phyloP scores from a whole-genome alignment of 2,113 vertebrate species.

The Poeciliopsis retropinna region DNA sequence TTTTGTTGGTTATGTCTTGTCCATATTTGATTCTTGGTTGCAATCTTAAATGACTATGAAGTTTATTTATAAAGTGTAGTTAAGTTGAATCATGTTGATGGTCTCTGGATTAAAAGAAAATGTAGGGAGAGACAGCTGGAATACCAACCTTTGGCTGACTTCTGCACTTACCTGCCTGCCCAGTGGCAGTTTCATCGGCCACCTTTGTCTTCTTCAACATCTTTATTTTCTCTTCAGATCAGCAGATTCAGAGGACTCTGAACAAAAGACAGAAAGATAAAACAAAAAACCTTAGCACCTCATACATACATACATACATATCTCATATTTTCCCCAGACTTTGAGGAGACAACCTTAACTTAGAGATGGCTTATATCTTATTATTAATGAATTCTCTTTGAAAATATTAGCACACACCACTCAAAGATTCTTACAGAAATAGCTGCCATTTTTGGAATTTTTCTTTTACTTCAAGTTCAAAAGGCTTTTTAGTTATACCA shows the following conservation, averaged over 20 bases:
- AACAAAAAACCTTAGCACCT: conserved; percentile 13
- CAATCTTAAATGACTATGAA: not conserved
- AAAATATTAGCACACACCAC: conserved; percentile 1
- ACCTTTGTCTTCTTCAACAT: conserved; percentile 78
- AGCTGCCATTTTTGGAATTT: not conserved
- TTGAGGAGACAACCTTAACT: conserved; percentile 3
- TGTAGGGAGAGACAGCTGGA: conserved; percentile 21
- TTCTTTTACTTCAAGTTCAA: not conserved
- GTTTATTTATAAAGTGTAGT: not conserved
- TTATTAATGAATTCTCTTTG: conserved; percentile 4
- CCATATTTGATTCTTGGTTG: conserved; percentile 3
- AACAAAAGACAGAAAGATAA: conserved; percentile 2
- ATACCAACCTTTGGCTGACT: conserved; percentile 33
- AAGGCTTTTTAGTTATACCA: not conserved
- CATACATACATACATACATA: not conserved
- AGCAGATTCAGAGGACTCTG: conserved; percentile 57
- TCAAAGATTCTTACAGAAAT: not conserved
- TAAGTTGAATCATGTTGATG: conserved; percentile 8
- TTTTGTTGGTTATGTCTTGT: not conserved
- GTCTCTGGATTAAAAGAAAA: conserved; percentile 9
- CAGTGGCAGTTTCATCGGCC: conserved; percentile 74
- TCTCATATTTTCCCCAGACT: not conserved
- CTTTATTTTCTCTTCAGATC: conserved; percentile 44
- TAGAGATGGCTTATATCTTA: not conserved
- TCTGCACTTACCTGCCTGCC: conserved; percentile 78